These are phyloP conservation scores for Nasua narica DNA, from an alignment of 2,797 vertebrate species.

Conservation along the genomic window DNA sequence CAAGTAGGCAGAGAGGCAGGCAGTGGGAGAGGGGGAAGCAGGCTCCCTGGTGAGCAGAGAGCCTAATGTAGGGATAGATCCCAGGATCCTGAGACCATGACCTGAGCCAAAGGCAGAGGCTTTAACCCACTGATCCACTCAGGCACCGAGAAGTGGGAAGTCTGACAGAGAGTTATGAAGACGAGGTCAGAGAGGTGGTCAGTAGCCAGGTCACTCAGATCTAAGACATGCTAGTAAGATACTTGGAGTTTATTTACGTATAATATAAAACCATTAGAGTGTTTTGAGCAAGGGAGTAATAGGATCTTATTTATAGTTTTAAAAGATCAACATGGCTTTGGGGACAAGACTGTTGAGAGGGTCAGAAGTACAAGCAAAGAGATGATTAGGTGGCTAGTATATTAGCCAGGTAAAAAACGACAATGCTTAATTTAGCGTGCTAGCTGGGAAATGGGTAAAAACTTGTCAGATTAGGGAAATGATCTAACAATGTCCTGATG, in stretches of 20 bases:
- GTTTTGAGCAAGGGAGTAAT: background rate
- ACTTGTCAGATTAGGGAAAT: background rate
- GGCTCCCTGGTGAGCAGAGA: too few species aligned
- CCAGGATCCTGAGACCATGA: too few species aligned
- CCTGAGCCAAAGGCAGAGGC: too few species aligned
- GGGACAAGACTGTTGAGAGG: background rate
- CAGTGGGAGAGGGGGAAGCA: too few species aligned
- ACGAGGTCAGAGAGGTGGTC: background rate
- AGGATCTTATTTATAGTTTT: background rate
- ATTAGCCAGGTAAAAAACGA: background rate
- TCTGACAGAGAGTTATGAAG: background rate
- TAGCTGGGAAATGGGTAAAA: background rate
- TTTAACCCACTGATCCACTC: too few species aligned
- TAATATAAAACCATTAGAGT: background rate
- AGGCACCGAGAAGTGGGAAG: background rate
- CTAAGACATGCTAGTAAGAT: background rate
- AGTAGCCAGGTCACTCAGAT: background rate
- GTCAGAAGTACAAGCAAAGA: background rate
- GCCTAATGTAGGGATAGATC: too few species aligned
- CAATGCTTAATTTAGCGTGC: background rate
- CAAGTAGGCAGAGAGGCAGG: too few species aligned
- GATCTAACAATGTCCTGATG: background rate
- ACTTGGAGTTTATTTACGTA: background rate
- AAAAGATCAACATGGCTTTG: background rate
- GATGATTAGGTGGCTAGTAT: background rate